These are phyloP conservation scores for Orcinus orca DNA, from an alignment of 2,113 vertebrate species.

Conservation along the genomic window DNA sequence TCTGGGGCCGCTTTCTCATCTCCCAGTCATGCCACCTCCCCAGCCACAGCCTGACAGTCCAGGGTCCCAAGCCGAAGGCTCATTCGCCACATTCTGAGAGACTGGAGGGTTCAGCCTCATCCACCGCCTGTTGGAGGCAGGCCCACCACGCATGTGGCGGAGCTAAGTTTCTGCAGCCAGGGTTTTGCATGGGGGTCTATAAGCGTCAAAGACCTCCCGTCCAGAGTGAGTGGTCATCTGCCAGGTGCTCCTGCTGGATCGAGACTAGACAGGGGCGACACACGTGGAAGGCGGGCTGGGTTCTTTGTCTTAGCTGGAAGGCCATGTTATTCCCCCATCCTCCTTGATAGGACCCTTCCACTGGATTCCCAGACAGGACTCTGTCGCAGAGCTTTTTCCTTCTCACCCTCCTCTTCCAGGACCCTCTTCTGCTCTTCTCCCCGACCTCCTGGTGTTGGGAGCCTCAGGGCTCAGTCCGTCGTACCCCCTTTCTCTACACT, in stretches of 20 bases:
- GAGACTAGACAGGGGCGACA: not conserved
- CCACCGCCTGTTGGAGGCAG: not conserved
- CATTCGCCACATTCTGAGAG: not conserved
- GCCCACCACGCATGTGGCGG: not conserved
- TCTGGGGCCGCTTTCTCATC: not conserved
- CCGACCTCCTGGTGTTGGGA: not conserved
- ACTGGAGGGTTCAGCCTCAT: not conserved
- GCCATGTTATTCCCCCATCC: no score
- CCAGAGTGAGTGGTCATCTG: not conserved
- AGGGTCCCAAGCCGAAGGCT: no score
- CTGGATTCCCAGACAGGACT: not conserved
- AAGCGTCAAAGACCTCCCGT: not conserved
- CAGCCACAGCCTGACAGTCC: not conserved
- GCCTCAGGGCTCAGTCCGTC: not conserved
- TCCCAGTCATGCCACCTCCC: not conserved
- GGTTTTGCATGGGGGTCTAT: not conserved
- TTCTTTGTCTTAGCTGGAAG: not conserved
- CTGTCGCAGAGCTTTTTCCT: not conserved
- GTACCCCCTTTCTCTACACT: not conserved
- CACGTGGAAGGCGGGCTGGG: not conserved
- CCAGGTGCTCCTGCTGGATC: not conserved
- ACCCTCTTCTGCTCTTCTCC: not conserved
- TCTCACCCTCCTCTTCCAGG: not conserved
- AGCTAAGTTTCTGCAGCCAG: not conserved
- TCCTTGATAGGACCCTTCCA: rapidly evolving